Evolutionary conservation across 2,888 invertebrate species (phyloP).

Genomic region (Phalera bucephala): DNA sequence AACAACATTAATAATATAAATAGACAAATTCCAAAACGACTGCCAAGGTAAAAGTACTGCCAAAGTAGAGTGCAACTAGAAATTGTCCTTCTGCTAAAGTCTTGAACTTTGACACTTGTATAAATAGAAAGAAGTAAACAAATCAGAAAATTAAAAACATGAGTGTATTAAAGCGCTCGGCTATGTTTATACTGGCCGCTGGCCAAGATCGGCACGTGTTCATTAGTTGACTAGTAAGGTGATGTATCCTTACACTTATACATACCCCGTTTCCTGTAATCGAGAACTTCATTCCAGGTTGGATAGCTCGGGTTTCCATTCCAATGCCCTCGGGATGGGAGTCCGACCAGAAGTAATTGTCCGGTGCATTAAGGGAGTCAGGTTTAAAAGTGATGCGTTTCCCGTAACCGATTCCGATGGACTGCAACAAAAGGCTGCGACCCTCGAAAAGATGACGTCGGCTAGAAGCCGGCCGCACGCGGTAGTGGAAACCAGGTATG

Average conservation of each 20-base stretch:
- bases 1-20: slow-evolving; percentile 29
- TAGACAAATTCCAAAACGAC: slow-evolving; percentile 27
- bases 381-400: slow-evolving; percentile 89
- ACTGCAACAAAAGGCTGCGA: slow-evolving; percentile 83
- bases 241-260: slow-evolving; percentile 2
- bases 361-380: slow-evolving; percentile 81
- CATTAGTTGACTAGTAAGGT: not conserved
- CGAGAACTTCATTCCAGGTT: slow-evolving; percentile 85
- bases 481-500: slow-evolving; percentile 88
- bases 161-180: slow-evolving; percentile 10
- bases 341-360: slow-evolving; percentile 91
- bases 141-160: slow-evolving; percentile 18
- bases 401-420: slow-evolving; percentile 89
- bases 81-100: slow-evolving; percentile 47
- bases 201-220: slow-evolving; percentile 27
- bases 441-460: slow-evolving; percentile 86
- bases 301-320: slow-evolving; percentile 86
- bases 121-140: slow-evolving; percentile 38
- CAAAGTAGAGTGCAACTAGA: slow-evolving; percentile 45
- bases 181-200: slow-evolving; percentile 25
- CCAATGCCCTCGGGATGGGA: slow-evolving; percentile 88
- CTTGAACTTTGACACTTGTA: slow-evolving; percentile 39
- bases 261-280: slow-evolving; percentile 84
- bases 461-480: slow-evolving; percentile 86
- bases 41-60: slow-evolving; percentile 51